Percentiles rank a stretch among this genome's conserved stretches.
phyloP scores from a whole-genome alignment of 2,888 invertebrate species.

The Hydropsyche betteni region DNA sequence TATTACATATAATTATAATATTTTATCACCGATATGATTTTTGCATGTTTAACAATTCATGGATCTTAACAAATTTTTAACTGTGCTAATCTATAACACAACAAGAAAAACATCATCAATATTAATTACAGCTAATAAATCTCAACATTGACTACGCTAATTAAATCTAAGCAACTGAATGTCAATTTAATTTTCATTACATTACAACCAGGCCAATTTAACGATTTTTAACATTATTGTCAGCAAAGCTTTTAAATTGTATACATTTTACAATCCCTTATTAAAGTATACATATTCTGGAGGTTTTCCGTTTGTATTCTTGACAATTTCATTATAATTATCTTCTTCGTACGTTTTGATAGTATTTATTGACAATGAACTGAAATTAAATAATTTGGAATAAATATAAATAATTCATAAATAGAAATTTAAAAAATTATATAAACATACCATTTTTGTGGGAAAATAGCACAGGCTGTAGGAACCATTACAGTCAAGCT shows the following conservation, averaged over 20 bases:
- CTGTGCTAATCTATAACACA: too few species aligned
- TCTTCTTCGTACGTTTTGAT: constrained; percentile 79
- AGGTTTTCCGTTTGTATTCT: constrained; percentile 71
- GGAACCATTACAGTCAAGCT: constrained; percentile 89
- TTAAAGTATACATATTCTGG: constrained; percentile 86
- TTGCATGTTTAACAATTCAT: too few species aligned
- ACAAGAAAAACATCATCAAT: too few species aligned
- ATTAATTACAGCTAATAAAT: too few species aligned
- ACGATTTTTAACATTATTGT: constrained; percentile 18
- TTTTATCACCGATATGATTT: too few species aligned
- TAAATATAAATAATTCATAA: neutral
- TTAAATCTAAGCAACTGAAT: too few species aligned
- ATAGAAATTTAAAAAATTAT: neutral
- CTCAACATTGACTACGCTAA: too few species aligned
- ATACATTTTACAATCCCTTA: constrained; percentile 79
- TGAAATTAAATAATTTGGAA: constrained; percentile 57
- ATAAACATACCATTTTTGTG: constrained; percentile 74
- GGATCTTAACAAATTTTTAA: too few species aligned
- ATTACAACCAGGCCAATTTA: neutral
- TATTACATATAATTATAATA: too few species aligned
- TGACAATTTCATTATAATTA: constrained; percentile 73
- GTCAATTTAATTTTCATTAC: too few species aligned
- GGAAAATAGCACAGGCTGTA: constrained; percentile 84
- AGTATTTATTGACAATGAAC: constrained; percentile 75
- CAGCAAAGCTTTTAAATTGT: neutral